A percentile compares a stretch with the other conserved stretches of the same genome.
Evolutionary conservation across 2,888 invertebrate genomes (phyloP).

Genomic region (Sipunculus nudus): DNA sequence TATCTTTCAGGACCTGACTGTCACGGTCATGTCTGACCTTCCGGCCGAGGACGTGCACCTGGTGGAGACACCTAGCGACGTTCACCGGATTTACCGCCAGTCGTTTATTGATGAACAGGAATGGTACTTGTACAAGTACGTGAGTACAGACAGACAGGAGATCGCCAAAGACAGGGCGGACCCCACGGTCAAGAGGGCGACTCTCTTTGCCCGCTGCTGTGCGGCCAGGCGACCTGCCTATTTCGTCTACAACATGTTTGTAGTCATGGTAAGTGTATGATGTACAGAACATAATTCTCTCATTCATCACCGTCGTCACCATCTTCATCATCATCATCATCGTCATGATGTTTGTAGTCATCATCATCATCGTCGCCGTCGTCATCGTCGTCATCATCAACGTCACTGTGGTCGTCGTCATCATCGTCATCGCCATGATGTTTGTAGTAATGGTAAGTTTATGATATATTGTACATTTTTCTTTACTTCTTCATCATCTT

Average conservation of each 20-base stretch:
- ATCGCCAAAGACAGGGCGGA: conserved; percentile 60
- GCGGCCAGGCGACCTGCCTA: conserved; percentile 63
- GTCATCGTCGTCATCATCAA: no score
- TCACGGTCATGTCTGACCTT: conserved; percentile 59
- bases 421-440: no score
- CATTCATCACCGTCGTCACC: no score
- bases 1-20: conserved; percentile 59
- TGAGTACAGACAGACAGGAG: conserved; percentile 57
- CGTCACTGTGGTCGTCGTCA: no score
- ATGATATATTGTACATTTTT: no score
- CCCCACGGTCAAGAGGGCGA: conserved; percentile 57
- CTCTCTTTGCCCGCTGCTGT: conserved; percentile 61
- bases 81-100: conserved; percentile 58
- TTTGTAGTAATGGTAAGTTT: no score
- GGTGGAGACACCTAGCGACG: conserved; percentile 54
- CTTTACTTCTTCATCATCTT: no score
- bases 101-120: conserved; percentile 64
- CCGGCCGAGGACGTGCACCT: conserved; percentile 56
- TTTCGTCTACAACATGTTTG: conserved; percentile 66
- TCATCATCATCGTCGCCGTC: no score
- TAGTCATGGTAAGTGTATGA: conserved; percentile 64
- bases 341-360: no score
- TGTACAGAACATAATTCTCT: no score
- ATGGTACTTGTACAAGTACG: conserved; percentile 62
- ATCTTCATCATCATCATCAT: no score